Evolutionary conservation across 2,888 invertebrate genomes (phyloP).

Genomic region (Panorpa germanica): DNA sequence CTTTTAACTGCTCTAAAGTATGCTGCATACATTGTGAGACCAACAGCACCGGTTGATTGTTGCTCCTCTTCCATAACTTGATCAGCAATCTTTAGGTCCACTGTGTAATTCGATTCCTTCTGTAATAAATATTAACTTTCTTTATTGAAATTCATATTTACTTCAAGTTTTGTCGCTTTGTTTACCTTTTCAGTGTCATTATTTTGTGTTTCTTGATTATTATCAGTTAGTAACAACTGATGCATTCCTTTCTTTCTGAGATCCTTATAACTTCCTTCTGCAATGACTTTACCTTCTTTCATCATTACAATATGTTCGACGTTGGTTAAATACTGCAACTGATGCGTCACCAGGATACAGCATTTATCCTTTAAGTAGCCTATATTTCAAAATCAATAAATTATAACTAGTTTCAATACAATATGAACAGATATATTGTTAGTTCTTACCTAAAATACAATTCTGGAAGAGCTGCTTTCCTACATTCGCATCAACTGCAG

Average conservation of each 20-base stretch:
- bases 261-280: slow-evolving; percentile 18
- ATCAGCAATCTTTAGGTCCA: slow-evolving; percentile 5
- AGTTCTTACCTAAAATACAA: slow-evolving; percentile 28
- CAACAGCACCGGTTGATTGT: slow-evolving; percentile 16
- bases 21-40: slow-evolving; percentile 15
- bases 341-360: slow-evolving; percentile 49
- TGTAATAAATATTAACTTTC: slow-evolving; percentile 4
- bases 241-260: slow-evolving; percentile 7
- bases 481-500: slow-evolving; percentile 49
- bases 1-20: slow-evolving; percentile 18
- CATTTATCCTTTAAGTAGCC: slow-evolving; percentile 33
- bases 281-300: slow-evolving; percentile 26
- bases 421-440: slow-evolving; percentile 2
- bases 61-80: slow-evolving; percentile 11
- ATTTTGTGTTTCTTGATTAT: slow-evolving; percentile 9
- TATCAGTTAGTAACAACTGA: slow-evolving; percentile 12
- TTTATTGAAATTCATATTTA: slow-evolving; percentile 7
- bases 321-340: slow-evolving; percentile 39
- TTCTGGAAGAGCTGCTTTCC: slow-evolving; percentile 44
- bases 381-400: slow-evolving; percentile 10
- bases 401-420: neutral
- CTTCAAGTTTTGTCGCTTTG: too few relatives aligned
- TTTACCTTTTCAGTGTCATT: slow-evolving; percentile 10
- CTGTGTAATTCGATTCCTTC: slow-evolving; percentile 1
- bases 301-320: slow-evolving; percentile 33